Evolutionary conservation across 2,888 invertebrate species (phyloP).

Genomic region (Kryphioiulus occultus): DNA sequence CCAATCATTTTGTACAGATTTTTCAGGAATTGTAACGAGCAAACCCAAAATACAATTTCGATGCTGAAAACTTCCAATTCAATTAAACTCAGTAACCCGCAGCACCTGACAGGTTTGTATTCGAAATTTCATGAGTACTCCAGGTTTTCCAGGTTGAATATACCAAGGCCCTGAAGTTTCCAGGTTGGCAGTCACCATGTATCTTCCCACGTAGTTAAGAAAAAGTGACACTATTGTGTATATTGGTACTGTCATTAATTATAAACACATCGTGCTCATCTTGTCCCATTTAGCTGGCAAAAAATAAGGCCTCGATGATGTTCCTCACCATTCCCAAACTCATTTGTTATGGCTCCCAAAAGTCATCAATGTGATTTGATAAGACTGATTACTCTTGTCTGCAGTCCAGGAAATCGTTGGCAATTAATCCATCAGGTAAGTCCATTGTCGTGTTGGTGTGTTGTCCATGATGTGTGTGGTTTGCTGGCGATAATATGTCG

Average conservation of each 20-base stretch:
- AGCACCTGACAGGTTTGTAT: too few relatives aligned
- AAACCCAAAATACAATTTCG: too few relatives aligned
- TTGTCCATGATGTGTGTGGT: constrained; percentile 12
- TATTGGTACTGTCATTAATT: neutral
- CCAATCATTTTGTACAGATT: too few relatives aligned
- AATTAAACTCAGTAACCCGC: too few relatives aligned
- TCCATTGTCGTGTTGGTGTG: neutral
- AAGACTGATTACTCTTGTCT: constrained; percentile 26
- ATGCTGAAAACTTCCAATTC: too few relatives aligned
- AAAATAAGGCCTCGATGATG: neutral
- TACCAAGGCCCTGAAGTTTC: too few relatives aligned
- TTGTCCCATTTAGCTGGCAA: constrained; percentile 11
- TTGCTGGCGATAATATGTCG: neutral
- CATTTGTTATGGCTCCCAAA: constrained; percentile 14
- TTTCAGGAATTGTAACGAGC: too few relatives aligned
- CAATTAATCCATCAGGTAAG: constrained; percentile 17
- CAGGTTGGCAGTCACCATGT: too few relatives aligned
- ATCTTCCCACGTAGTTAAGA: too few relatives aligned
- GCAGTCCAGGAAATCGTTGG: neutral
- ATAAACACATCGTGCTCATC: constrained; percentile 1
- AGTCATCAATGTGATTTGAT: constrained; percentile 10
- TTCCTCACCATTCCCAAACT: neutral
- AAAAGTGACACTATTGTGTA: neutral
- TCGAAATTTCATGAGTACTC: too few relatives aligned
- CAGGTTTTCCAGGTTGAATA: too few relatives aligned